Conservation (phyloP, 53 echinoderm and acorn worm genomes). For the Stichopus horrens region DNA sequence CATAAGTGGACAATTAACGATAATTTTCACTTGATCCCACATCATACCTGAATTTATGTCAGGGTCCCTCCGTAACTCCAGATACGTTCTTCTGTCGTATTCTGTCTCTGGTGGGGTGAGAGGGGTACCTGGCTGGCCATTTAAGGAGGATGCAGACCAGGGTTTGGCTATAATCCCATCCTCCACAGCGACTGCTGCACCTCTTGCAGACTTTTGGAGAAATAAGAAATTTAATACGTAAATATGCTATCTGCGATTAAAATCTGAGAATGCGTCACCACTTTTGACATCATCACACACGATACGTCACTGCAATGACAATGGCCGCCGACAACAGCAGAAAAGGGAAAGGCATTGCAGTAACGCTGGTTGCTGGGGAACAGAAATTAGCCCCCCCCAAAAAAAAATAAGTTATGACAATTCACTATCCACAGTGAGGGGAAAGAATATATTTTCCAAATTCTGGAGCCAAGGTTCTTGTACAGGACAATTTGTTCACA, state of each 20-base stretch:
- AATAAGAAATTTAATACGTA: constrained; percentile 3
- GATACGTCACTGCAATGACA: too few relatives aligned
- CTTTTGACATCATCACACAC: not conserved
- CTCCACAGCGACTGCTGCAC: not conserved
- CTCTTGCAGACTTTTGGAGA: not conserved
- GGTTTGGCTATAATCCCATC: constrained; percentile 16
- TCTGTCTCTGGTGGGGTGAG: constrained; percentile 35
- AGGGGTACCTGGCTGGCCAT: constrained; percentile 25
- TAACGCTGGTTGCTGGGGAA: too few relatives aligned
- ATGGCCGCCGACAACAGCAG: not conserved
- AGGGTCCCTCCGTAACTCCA: not conserved
- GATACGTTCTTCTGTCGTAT: not conserved
- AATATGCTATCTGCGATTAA: not conserved
- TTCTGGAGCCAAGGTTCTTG: not conserved
- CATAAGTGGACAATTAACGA: too few relatives aligned
- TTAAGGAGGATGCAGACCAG: not conserved
- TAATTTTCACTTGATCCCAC: too few relatives aligned
- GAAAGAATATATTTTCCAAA: not conserved
- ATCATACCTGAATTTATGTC: not conserved
- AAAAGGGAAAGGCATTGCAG: not conserved
- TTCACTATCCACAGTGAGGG: not conserved
- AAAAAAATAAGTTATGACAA: not conserved
- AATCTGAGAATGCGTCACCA: not conserved
- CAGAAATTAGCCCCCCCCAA: too few relatives aligned
- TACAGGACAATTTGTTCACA: not conserved